Percentiles rank a stretch among this genome's conserved stretches.
These are phyloP conservation scores for Bilobella aurantiaca DNA, from an alignment of 1,140 invertebrate species.

Conservation along the genomic window DNA sequence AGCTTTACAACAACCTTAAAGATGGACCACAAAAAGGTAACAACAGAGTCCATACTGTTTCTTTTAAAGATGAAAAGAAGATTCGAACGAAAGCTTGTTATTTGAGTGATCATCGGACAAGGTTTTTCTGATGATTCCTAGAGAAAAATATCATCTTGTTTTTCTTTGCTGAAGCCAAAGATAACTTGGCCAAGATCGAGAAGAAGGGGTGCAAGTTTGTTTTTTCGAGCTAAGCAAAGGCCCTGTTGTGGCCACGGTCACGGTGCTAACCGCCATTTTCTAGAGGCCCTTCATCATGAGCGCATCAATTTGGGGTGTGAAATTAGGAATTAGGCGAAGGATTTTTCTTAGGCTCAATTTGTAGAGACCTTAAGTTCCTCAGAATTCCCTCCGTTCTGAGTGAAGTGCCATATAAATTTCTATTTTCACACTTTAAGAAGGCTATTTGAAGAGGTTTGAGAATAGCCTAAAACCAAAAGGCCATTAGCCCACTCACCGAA, in stretches of 20 bases:
- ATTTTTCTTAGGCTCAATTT: too few relatives aligned
- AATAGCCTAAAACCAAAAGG: neutral
- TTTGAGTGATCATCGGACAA: too few relatives aligned
- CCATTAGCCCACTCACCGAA: neutral
- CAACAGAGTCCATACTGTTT: neutral
- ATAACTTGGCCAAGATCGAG: too few relatives aligned
- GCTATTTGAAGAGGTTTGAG: neutral
- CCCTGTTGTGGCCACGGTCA: neutral
- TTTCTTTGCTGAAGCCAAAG: too few relatives aligned
- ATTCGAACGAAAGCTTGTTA: too few relatives aligned
- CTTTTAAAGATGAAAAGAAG: neutral
- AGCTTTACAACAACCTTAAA: neutral
- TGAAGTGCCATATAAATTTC: slow-evolving; percentile 5
- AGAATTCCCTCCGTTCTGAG: neutral
- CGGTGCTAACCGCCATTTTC: too few relatives aligned
- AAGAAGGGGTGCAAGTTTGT: too few relatives aligned
- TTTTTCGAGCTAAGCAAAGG: too few relatives aligned
- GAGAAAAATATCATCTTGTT: too few relatives aligned
- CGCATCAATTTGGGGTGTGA: neutral
- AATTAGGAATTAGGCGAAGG: neutral
- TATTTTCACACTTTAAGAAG: neutral
- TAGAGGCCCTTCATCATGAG: too few relatives aligned
- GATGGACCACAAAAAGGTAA: neutral
- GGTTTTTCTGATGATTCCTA: too few relatives aligned
- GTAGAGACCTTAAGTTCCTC: too few relatives aligned